These are phyloP conservation scores for Lontra canadensis DNA, from an alignment of 2,113 vertebrate genomes.

Conservation along the genomic window DNA sequence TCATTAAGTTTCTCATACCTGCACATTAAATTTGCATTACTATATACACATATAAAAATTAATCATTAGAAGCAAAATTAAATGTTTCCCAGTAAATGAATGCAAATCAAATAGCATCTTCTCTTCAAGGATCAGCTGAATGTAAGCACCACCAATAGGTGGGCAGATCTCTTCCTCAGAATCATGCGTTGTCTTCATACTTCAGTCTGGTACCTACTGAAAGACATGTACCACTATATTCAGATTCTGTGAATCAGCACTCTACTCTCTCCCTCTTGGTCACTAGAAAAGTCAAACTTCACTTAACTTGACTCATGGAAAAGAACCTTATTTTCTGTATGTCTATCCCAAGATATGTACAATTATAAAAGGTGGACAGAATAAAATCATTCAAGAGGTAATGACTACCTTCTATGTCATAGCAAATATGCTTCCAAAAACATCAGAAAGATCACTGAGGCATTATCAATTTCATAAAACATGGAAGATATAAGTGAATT, in stretches of 20 bases:
- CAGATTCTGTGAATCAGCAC: neutral
- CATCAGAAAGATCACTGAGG: neutral
- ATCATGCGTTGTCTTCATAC: neutral
- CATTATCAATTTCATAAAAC: neutral
- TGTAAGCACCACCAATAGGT: neutral
- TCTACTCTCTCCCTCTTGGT: neutral
- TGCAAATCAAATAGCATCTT: neutral
- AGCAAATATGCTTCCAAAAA: neutral
- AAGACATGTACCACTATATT: neutral
- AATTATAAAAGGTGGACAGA: neutral
- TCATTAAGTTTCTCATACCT: neutral
- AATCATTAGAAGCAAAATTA: neutral
- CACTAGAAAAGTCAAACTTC: neutral
- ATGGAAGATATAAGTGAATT: neutral
- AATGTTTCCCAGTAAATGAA: neutral
- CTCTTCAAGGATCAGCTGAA: neutral
- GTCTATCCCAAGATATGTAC: neutral
- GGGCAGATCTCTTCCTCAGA: neutral
- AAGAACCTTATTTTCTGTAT: neutral
- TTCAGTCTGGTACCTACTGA: neutral
- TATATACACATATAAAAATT: neutral
- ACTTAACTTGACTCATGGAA: neutral
- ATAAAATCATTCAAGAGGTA: neutral
- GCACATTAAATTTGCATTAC: neutral
- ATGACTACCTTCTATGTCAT: neutral